Base-by-base conservation (phyloP, 2,888 invertebrate species). In the Drosophila leonis region DNA sequence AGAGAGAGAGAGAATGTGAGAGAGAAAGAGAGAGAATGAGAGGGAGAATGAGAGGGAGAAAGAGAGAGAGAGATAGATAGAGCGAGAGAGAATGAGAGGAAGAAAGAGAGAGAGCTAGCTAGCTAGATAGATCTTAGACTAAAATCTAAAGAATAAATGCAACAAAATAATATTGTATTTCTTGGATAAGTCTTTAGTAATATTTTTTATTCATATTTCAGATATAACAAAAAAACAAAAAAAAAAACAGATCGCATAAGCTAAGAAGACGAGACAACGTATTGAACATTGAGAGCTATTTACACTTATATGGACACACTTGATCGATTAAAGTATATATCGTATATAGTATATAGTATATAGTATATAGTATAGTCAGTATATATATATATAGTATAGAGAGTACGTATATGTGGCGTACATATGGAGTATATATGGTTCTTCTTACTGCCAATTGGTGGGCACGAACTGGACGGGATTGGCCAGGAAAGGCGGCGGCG, bases 401-500 rank as follows among this genome's bases (percentile, higher is more conserved):
- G 18, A 13, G 20, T 44, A 55, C 39, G 6, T 59, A 42, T 37
- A 51, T 44, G 24, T 12, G 20, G 42, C 42, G 44, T 24, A 44
- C 44, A 44, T 29, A n/a, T 29, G 6, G 48, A 15, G n/a, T 13
- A 27, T 9, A 27, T 27, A 27, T 29, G 4, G n/a, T n/a, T n/a
- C n/a, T n/a, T n/a, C 24, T 2, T 31, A 48, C 39, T 78, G 75
- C 92, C 91, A 91, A 72, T 86, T 88, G 74, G 81, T 91, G 42
- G 90, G 89, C 72, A 92, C 81, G 44, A 92, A 64, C 54, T 87
- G 84, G 13, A 91, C 65, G 0, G 87, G 90, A 51, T 76, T 77
- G 48, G 75, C 75, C 62, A 91, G 80, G 61, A 90, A 90, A 33
- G 83, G 78, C 10, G 88, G 80, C 15, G 91, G 78, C 15, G 91